Evolutionary conservation across 2,888 invertebrate species (phyloP).

Genomic region (Caenorhabditis wallacei): DNA sequence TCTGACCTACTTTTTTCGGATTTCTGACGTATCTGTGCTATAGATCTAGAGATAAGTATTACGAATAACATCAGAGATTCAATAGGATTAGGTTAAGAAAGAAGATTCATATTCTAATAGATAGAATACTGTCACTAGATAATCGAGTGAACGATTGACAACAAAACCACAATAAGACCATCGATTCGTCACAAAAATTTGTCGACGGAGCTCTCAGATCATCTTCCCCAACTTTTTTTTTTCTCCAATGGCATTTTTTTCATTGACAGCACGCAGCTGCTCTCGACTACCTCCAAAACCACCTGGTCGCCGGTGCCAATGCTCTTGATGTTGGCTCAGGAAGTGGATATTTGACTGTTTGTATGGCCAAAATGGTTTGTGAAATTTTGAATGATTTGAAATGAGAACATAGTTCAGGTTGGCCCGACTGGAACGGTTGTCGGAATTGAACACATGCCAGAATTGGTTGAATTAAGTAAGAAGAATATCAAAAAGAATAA

Average conservation of each 20-base stretch:
- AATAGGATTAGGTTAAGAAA: no score
- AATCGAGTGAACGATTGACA: no score
- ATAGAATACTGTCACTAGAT: no score
- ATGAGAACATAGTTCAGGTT: slow-evolving; percentile 13
- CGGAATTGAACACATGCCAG: slow-evolving; percentile 94
- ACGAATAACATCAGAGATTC: no score
- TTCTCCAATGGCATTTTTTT: slow-evolving; percentile 33
- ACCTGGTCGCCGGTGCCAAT: slow-evolving; percentile 87
- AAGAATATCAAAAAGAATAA: slow-evolving; percentile 90
- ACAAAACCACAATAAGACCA: neutral
- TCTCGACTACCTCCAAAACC: slow-evolving; percentile 90
- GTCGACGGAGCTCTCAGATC: slow-evolving; percentile 25
- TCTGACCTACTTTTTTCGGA: no score
- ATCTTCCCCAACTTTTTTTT: slow-evolving; percentile 11
- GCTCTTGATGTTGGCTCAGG: slow-evolving; percentile 96
- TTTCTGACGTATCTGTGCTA: no score
- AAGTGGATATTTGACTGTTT: slow-evolving; percentile 94
- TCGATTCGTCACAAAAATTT: slow-evolving; percentile 4
- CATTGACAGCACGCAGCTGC: slow-evolving; percentile 91
- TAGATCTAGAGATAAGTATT: no score
- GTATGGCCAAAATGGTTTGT: slow-evolving; percentile 89
- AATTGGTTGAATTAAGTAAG: slow-evolving; percentile 89
- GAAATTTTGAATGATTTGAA: neutral
- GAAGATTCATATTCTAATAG: no score
- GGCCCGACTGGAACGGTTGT: slow-evolving; percentile 88